Percentiles rank a stretch among this genome's conserved stretches.
These are phyloP conservation scores for Drosophila funebris DNA, from an alignment of 1,140 invertebrate genomes.

Conservation along the genomic window DNA sequence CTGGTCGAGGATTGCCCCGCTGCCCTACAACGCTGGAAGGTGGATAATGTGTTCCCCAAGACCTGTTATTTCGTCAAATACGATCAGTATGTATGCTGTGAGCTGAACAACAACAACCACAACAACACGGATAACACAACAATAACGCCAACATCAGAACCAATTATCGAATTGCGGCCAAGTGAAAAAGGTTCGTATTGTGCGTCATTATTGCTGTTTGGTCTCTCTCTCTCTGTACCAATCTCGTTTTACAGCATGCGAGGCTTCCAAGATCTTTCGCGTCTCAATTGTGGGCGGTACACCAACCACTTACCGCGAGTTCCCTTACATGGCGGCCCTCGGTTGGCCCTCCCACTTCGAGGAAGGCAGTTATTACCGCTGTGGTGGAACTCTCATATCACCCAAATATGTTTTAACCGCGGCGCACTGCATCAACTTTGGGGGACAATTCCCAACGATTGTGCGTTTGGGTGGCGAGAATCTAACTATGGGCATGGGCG, in stretches of 20 bases:
- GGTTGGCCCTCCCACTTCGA: slow-evolving; percentile 72
- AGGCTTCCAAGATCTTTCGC: slow-evolving; percentile 22
- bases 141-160: slow-evolving; percentile 8
- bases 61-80: slow-evolving; percentile 78
- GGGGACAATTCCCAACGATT: slow-evolving; percentile 53
- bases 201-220: too few relatives aligned
- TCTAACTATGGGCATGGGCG: slow-evolving; percentile 45
- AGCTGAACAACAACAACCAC: background rate
- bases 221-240: background rate
- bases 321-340: slow-evolving; percentile 84
- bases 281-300: slow-evolving; percentile 81
- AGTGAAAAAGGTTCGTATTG: slow-evolving; percentile 48
- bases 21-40: slow-evolving; percentile 54
- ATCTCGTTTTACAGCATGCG: slow-evolving; percentile 41
- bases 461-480: slow-evolving; percentile 75
- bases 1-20: slow-evolving; percentile 58
- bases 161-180: slow-evolving; percentile 13
- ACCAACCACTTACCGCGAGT: slow-evolving; percentile 79
- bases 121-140: background rate
- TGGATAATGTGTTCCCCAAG: slow-evolving; percentile 49
- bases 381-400: slow-evolving; percentile 78
- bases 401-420: slow-evolving; percentile 77
- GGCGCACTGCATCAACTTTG: slow-evolving; percentile 77
- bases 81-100: slow-evolving; percentile 75
- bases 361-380: slow-evolving; percentile 59